Evolutionary conservation across 2,888 invertebrate genomes (phyloP).

Genomic region (Tromatobia lineatoria): DNA sequence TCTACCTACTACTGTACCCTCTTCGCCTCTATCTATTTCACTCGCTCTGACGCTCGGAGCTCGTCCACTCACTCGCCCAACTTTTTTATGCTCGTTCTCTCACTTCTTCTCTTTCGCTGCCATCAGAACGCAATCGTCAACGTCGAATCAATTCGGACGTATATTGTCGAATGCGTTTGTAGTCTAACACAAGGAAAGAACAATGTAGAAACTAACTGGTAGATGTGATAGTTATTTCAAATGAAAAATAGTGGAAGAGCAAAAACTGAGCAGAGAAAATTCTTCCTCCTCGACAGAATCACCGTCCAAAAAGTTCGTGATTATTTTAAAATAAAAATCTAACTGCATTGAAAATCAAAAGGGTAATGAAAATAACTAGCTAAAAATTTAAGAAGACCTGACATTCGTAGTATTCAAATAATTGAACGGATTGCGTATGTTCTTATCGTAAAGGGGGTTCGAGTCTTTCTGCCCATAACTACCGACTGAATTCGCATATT

Average conservation of each 20-base stretch:
- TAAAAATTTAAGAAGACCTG: background rate
- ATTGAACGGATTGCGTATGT: background rate
- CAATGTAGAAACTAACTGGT: background rate
- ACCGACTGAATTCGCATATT: background rate
- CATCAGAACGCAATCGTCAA: constrained; percentile 42
- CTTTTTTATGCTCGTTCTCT: constrained; percentile 26
- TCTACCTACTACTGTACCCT: background rate
- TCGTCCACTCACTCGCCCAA: background rate
- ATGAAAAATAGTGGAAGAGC: background rate
- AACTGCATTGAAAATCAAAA: background rate
- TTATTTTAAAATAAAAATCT: background rate
- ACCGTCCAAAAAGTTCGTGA: background rate
- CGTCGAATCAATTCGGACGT: constrained; percentile 51
- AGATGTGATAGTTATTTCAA: constrained; percentile 9
- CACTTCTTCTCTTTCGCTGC: constrained; percentile 19
- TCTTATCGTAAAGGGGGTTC: background rate
- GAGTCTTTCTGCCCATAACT: background rate
- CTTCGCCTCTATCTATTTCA: constrained; percentile 9
- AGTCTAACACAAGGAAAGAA: background rate
- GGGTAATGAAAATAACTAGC: background rate
- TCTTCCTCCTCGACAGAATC: background rate
- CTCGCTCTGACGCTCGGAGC: constrained; percentile 6
- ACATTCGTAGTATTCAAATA: background rate
- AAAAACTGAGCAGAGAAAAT: background rate
- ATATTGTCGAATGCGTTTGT: background rate